A percentile compares a stretch with the other conserved stretches of the same genome.
phyloP scores from a whole-genome alignment of 2,113 vertebrate species.

The Carlito syrichta region DNA sequence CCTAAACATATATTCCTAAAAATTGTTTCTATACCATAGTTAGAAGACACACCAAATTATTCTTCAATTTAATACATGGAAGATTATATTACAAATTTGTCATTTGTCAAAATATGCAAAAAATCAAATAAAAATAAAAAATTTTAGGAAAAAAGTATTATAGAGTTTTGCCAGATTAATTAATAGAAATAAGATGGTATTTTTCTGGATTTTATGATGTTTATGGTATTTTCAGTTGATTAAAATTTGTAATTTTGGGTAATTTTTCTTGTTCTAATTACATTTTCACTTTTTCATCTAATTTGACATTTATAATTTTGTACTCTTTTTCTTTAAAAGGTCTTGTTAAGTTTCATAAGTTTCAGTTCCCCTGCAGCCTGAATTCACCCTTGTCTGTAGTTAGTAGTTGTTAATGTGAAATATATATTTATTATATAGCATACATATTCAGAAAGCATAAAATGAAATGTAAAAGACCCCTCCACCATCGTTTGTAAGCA shows the following conservation, averaged over 20 bases:
- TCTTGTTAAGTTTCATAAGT: neutral
- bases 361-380: neutral
- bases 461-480: neutral
- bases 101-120: neutral
- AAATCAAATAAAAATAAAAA: too few relatives aligned
- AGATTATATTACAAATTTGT: neutral
- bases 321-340: neutral
- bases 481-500: neutral
- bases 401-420: conserved; percentile 9
- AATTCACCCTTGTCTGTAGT: neutral
- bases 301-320: neutral
- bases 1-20: neutral
- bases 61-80: neutral
- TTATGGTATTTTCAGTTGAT: conserved; percentile 6
- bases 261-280: neutral
- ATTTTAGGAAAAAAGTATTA: neutral
- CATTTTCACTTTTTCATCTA: neutral
- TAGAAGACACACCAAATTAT: neutral
- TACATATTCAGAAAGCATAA: neutral
- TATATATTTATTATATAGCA: neutral
- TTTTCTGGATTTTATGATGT: neutral
- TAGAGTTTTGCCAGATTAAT: neutral
- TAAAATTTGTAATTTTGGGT: neutral
- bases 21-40: neutral
- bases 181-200: neutral